Base-by-base conservation (phyloP, 2,797 vertebrate species). In the Xerus rutilus region DNA sequence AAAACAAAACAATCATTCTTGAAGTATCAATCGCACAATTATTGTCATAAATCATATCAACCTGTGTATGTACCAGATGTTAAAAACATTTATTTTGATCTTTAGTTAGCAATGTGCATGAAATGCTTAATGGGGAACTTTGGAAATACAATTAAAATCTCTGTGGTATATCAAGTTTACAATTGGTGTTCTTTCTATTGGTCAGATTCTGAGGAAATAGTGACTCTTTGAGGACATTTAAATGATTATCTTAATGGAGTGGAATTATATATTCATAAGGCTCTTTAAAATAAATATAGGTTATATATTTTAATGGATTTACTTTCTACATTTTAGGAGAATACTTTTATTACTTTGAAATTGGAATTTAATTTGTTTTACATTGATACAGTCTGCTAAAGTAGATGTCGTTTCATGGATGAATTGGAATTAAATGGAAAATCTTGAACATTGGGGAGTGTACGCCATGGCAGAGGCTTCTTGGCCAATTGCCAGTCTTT, bases 401-500 rank as follows among this genome's bases (percentile, higher is more conserved):
- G 78, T 89, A 73, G 43, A 15, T 73, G 87, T 64, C 0, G 2
- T 87, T 97, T 90, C 73, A 72, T 94, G 76, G 69, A n/a, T 4
- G 14, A 96, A 87, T 89, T 96, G n/a, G 28, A 96, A 91, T 95
- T 94, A 90, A 81, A 64, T 91, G 65, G 89, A 87, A 94, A 57
- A 87, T 92, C 79, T 95, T 93, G 64, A 88, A 70, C 77, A 47
- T 85, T 85, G 78, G 85, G 84, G 85, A 87, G 74, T 85, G 64
- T 43, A 67, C 3, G 14, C 49, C 10, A n/a, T 67, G 74, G 73
- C 23, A 3, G 67, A 86, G 76, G 57, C 87, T 91, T 82, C 81
- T 86, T 97, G 96, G 95, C 86, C 49, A 43, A 0, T 59, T 82
- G 96, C 96, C 94, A 96, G 54, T 70, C 94, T 97, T 97, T 87